Percentiles rank a stretch among this genome's conserved stretches.
Evolutionary conservation across 2,797 vertebrate species (phyloP).

Genomic region (Rallus crepitans): DNA sequence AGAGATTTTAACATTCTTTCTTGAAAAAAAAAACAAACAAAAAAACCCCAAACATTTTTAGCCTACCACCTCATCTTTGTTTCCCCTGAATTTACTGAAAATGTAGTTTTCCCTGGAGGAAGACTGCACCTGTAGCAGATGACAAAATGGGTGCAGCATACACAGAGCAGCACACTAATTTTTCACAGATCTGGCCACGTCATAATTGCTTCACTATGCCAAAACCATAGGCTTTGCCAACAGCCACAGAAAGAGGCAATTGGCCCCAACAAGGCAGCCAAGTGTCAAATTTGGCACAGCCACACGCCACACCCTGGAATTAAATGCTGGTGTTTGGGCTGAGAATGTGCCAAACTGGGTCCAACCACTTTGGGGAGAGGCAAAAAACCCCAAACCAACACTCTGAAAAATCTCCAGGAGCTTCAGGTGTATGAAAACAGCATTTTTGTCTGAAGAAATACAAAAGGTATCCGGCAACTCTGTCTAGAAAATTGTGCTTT

Average conservation of each 20-base stretch:
- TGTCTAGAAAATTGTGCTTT: not conserved
- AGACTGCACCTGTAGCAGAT: not conserved
- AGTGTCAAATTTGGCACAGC: not conserved
- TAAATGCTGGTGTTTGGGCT: not conserved
- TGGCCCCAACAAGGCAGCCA: not conserved
- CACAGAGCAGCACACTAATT: not conserved
- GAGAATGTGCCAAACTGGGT: not conserved
- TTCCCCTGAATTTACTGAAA: not conserved
- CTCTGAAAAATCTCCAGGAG: not conserved
- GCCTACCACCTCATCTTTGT: not conserved
- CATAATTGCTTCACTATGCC: not conserved
- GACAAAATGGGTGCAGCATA: not conserved
- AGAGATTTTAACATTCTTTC: not conserved
- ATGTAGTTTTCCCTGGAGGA: not conserved
- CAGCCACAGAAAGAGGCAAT: not conserved
- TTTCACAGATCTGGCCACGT: not conserved
- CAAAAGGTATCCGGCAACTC: not conserved
- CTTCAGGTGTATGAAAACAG: not conserved
- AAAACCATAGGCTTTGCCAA: not conserved
- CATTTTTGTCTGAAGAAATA: not conserved
- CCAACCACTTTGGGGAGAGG: accelerated
- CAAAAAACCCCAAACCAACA: not conserved
- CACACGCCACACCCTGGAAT: not conserved
- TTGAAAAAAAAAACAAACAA: not conserved
- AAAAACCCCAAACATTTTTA: not conserved